A percentile compares a stretch with the other conserved stretches of the same genome.
Conservation (phyloP, 1,140 invertebrate genomes). For the Neuroterus valhalla region DNA sequence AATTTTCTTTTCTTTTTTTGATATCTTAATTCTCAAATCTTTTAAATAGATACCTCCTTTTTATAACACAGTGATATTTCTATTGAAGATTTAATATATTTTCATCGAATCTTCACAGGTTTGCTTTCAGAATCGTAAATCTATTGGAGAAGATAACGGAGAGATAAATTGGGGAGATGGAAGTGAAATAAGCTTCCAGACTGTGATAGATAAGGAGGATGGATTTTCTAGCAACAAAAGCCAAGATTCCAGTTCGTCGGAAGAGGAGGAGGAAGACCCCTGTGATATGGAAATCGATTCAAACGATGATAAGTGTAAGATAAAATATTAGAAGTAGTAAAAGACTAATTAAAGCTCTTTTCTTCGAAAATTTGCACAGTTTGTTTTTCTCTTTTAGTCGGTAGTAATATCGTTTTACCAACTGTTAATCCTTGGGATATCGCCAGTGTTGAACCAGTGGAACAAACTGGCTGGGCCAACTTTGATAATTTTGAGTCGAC, state of each 20-base stretch:
- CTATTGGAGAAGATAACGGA: constrained; percentile 51
- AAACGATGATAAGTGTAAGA: constrained; percentile 69
- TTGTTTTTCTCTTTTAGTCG: neutral
- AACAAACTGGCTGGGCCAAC: constrained; percentile 69
- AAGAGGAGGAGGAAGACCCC: constrained; percentile 71
- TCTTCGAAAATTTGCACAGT: constrained; percentile 38
- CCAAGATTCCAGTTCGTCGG: constrained; percentile 70
- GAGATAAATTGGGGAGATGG: constrained; percentile 66
- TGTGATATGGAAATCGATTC: constrained; percentile 75
- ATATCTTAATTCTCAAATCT: too few relatives aligned
- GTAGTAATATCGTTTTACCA: constrained; percentile 45
- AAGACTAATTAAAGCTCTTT: too few relatives aligned
- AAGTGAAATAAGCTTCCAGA: constrained; percentile 71
- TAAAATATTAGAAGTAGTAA: neutral
- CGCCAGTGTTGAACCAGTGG: constrained; percentile 52
- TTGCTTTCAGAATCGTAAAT: constrained; percentile 43
- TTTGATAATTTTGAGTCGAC: constrained; percentile 67
- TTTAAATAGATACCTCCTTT: too few relatives aligned
- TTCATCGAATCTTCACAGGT: constrained; percentile 27
- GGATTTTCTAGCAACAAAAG: constrained; percentile 46
- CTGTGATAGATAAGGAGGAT: constrained; percentile 72
- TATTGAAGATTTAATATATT: too few relatives aligned
- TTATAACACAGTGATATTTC: too few relatives aligned
- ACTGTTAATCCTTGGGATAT: constrained; percentile 66
- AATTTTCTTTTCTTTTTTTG: neutral